A percentile compares a stretch with the other conserved stretches of the same genome.
Conservation (phyloP, 1,140 invertebrate species). For the Bombus sylvicola region DNA sequence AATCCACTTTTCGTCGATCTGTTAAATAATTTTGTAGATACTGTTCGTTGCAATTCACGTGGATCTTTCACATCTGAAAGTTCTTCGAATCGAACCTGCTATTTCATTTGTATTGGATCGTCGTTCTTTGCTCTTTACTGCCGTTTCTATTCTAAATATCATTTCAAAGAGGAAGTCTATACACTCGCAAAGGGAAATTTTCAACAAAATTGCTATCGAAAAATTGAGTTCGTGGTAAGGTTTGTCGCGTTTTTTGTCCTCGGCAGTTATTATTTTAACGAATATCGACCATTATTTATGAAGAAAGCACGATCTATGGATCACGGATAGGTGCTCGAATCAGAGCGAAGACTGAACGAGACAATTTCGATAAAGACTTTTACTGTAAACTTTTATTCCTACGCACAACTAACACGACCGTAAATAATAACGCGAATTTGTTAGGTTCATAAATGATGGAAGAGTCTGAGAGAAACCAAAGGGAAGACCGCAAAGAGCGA, state of each 20-base stretch:
- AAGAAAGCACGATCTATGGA: neutral
- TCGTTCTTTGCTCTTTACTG: neutral
- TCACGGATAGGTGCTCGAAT: slow-evolving; percentile 1
- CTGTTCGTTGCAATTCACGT: neutral
- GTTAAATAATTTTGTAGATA: neutral
- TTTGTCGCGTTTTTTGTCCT: neutral
- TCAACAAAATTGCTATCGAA: too few species aligned
- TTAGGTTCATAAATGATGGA: neutral
- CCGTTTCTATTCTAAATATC: neutral
- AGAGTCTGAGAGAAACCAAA: neutral
- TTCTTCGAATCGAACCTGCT: too few species aligned
- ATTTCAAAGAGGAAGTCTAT: too few species aligned
- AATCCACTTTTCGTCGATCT: neutral
- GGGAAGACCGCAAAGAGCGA: neutral
- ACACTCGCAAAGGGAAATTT: too few species aligned
- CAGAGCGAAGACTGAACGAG: slow-evolving; percentile 9
- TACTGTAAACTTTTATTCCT: neutral
- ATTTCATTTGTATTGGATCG: neutral
- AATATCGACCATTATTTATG: too few species aligned
- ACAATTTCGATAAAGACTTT: neutral
- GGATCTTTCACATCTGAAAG: neutral
- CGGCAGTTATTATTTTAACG: neutral
- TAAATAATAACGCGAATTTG: neutral
- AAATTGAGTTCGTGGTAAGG: too few species aligned
- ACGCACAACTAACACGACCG: neutral